Conservation (phyloP, 2,797 vertebrate genomes). For the Pseudomugil tenellus region DNA sequence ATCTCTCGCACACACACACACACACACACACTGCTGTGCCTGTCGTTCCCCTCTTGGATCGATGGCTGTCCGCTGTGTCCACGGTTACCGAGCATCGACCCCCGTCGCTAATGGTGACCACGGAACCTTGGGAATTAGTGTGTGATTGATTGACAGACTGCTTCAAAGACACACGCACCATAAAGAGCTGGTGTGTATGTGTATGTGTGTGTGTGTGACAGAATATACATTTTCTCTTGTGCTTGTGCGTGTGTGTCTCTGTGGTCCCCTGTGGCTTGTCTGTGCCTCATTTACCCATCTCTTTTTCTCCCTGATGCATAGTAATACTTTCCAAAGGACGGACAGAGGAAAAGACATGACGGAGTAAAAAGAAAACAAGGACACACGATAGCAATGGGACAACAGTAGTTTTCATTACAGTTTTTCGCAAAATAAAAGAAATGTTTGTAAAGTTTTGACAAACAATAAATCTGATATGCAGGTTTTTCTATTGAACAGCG, state of each 20-base stretch:
- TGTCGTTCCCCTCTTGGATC: constrained; percentile 55
- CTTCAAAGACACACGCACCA: constrained; percentile 61
- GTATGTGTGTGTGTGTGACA: constrained; percentile 16
- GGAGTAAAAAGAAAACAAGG: neutral
- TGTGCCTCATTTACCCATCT: constrained; percentile 70
- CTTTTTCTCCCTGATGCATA: constrained; percentile 58
- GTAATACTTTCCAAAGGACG: constrained; percentile 59
- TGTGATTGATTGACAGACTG: constrained; percentile 79
- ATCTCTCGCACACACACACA: constrained; percentile 31
- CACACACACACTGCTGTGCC: neutral
- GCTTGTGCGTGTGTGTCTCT: constrained; percentile 35
- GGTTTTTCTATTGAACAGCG: too few species aligned
- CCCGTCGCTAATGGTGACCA: constrained; percentile 78
- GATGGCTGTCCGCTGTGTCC: constrained; percentile 78
- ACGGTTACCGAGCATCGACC: constrained; percentile 78
- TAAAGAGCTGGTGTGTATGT: constrained; percentile 14
- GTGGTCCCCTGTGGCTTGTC: constrained; percentile 59
- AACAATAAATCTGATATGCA: too few species aligned
- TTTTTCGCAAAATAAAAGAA: too few species aligned
- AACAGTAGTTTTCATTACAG: too few species aligned
- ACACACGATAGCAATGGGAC: neutral
- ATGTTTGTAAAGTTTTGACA: too few species aligned
- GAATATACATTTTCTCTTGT: constrained; percentile 28
- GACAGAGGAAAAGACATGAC: neutral
- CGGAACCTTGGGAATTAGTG: constrained; percentile 78